Evolutionary conservation across 2,888 invertebrate genomes (phyloP).

Genomic region (Exephanes ischioxanthus): DNA sequence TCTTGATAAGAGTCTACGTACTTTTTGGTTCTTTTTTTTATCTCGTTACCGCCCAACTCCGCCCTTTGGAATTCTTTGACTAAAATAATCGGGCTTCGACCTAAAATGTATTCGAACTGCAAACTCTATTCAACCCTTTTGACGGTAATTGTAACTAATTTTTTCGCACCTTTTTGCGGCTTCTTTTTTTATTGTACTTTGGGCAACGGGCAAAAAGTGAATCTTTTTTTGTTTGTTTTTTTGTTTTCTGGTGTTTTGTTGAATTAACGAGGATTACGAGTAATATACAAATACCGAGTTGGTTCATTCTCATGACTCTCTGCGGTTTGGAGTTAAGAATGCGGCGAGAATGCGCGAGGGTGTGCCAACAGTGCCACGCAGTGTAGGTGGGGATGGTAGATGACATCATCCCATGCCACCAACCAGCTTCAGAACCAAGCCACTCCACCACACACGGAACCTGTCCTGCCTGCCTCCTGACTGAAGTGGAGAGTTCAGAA

Average conservation of each 20-base stretch:
- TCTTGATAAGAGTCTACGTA: background rate
- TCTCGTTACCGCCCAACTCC: background rate
- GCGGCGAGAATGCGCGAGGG: slow-evolving; percentile 83
- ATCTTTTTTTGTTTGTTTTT: slow-evolving; percentile 50
- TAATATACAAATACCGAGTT: slow-evolving; percentile 85
- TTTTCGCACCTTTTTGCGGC: slow-evolving; percentile 46
- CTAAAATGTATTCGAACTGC: slow-evolving; percentile 44
- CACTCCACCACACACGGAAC: slow-evolving; percentile 84
- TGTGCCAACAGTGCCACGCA: slow-evolving; percentile 85
- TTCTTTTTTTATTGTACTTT: slow-evolving; percentile 62
- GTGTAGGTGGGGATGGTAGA: slow-evolving; percentile 85
- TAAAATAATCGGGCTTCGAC: slow-evolving; percentile 25
- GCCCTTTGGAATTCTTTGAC: background rate
- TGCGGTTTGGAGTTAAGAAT: slow-evolving; percentile 85
- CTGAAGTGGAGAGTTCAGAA: slow-evolving; percentile 85
- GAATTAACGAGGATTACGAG: slow-evolving; percentile 85
- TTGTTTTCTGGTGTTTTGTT: slow-evolving; percentile 74
- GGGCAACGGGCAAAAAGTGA: slow-evolving; percentile 42
- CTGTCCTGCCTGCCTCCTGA: slow-evolving; percentile 85
- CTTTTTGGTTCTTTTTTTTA: background rate
- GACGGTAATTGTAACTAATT: slow-evolving; percentile 6
- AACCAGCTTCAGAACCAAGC: slow-evolving; percentile 84
- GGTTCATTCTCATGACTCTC: slow-evolving; percentile 85
- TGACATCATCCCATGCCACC: slow-evolving; percentile 84
- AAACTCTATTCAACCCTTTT: slow-evolving; percentile 17